phyloP scores from a whole-genome alignment of 2,888 invertebrate species.

The Altica lythri region DNA sequence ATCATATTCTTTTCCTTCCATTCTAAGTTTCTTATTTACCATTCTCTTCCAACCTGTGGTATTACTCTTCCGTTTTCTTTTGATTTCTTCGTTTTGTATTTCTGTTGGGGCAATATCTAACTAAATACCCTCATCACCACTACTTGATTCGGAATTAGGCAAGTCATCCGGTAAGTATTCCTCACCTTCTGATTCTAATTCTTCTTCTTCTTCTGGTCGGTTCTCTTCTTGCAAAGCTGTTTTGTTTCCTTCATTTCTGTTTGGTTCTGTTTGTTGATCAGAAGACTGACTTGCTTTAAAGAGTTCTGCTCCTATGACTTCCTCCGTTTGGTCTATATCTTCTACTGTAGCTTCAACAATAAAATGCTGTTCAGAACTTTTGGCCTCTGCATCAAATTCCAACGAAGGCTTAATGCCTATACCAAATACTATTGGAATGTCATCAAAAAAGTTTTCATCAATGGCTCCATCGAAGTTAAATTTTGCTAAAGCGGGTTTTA shows the following conservation, averaged over 20 bases:
- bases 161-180: too few species aligned
- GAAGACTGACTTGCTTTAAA: not conserved
- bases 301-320: not conserved
- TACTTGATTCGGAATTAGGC: too few species aligned
- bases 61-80: too few species aligned
- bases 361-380: not conserved
- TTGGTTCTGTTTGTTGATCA: not conserved
- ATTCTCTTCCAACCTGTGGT: too few species aligned
- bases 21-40: too few species aligned
- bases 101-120: too few species aligned
- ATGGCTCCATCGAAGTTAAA: not conserved
- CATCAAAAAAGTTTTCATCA: not conserved
- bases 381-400: not conserved
- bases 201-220: too few species aligned
- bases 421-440: not conserved
- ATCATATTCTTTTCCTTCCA: too few species aligned
- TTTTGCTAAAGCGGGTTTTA: not conserved
- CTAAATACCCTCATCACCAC: too few species aligned
- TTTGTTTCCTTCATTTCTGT: not conserved
- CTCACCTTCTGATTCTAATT: too few species aligned
- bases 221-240: too few species aligned
- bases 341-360: not conserved
- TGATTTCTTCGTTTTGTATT: too few species aligned
- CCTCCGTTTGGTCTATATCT: not conserved
- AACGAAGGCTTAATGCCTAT: not conserved